Conservation (phyloP, 2,797 vertebrate species). For the Spheniscus humboldti region DNA sequence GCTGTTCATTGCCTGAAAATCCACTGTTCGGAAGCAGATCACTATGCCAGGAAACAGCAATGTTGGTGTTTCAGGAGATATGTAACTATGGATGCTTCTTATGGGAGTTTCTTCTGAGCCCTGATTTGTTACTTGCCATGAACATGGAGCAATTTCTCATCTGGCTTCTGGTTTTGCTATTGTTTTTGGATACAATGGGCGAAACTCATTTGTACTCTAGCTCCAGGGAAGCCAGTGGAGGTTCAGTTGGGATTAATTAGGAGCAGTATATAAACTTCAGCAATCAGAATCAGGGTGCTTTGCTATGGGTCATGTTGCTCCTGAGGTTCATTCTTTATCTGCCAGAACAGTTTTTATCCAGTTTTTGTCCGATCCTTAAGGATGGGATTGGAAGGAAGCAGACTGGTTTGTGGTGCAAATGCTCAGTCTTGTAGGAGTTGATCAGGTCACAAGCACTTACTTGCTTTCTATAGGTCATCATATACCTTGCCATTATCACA, state of each 20-base stretch:
- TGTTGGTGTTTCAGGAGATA: not conserved
- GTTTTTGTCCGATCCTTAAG: not conserved
- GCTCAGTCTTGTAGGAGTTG: not conserved
- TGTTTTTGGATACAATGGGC: not conserved
- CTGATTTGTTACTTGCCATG: not conserved
- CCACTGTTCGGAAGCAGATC: not conserved
- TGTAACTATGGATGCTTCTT: not conserved
- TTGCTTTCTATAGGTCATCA: not conserved
- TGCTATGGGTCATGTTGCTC: not conserved
- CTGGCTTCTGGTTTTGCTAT: not conserved
- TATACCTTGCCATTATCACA: not conserved
- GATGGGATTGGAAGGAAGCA: not conserved
- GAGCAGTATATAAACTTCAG: not conserved
- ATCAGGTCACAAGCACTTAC: not conserved
- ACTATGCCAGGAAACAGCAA: not conserved
- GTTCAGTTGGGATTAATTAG: not conserved
- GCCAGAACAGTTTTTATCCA: not conserved
- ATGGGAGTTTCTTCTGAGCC: not conserved
- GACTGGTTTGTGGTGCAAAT: not conserved
- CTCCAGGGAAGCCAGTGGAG: not conserved
- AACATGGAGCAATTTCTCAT: not conserved
- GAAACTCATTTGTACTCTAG: not conserved
- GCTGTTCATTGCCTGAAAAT: not conserved
- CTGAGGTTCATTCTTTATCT: not conserved
- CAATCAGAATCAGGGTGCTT: not conserved